These are phyloP conservation scores for Stegastes partitus DNA, from an alignment of 2,113 vertebrate species.

Conservation along the genomic window DNA sequence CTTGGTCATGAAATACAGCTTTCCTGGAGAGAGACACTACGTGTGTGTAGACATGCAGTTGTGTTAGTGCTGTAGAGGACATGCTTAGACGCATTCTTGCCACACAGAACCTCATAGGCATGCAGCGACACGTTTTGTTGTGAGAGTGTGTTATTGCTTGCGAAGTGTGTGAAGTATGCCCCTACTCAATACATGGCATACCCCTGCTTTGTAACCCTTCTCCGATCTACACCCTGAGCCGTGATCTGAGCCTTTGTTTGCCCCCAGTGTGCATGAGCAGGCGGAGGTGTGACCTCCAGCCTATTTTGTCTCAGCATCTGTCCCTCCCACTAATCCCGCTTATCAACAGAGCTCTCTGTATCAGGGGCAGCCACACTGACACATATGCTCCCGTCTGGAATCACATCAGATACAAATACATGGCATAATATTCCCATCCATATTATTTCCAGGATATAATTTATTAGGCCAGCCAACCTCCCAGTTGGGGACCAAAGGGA, in stretches of 20 bases:
- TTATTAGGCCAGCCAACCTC: conserved; percentile 9
- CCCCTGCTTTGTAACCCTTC: conserved; percentile 18
- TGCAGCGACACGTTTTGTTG: conserved; percentile 39
- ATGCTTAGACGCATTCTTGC: conserved; percentile 2
- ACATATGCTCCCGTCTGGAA: conserved; percentile 71
- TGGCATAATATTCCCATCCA: conserved; percentile 16
- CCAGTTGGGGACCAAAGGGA: neutral
- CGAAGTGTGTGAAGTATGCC: conserved; percentile 14
- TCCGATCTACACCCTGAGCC: conserved; percentile 8
- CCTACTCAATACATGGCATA: neutral
- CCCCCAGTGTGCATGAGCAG: conserved; percentile 58
- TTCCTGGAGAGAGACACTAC: conserved; percentile 31
- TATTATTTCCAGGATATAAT: conserved; percentile 9
- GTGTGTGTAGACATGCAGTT: neutral
- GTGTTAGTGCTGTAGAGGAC: conserved; percentile 2
- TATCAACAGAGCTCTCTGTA: conserved; percentile 78
- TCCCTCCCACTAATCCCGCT: conserved; percentile 84
- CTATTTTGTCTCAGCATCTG: conserved; percentile 83
- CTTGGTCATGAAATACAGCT: conserved; percentile 25
- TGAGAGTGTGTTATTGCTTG: conserved; percentile 25
- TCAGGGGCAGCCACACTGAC: conserved; percentile 73
- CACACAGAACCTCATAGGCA: conserved; percentile 15
- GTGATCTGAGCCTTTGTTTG: conserved; percentile 71
- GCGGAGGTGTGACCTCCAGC: conserved; percentile 81
- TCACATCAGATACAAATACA: conserved; percentile 37